Percentiles rank a stretch among this genome's conserved stretches.
Evolutionary conservation across 1,140 invertebrate genomes (phyloP).

Genomic region (Ceratina japonica): DNA sequence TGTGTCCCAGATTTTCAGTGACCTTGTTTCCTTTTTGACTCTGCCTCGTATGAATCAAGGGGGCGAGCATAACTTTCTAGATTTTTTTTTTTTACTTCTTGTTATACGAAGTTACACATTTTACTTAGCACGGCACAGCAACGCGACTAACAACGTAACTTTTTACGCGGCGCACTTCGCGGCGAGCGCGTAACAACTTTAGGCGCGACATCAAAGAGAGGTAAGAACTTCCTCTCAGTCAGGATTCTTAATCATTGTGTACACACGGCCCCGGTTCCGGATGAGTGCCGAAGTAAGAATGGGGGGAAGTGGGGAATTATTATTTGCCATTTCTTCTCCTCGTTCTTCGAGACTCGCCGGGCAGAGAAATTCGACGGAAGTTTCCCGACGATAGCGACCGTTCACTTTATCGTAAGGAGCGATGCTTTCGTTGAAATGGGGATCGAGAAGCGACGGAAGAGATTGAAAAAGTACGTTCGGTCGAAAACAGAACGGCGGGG

Average conservation of each 20-base stretch:
- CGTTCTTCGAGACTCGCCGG: background rate
- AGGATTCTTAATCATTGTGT: slow-evolving; percentile 19
- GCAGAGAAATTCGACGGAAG: slow-evolving; percentile 3
- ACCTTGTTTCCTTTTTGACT: too few relatives aligned
- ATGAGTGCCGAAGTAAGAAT: background rate
- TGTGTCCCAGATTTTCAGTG: too few relatives aligned
- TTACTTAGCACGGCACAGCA: background rate
- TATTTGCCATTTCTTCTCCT: background rate
- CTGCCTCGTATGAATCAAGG: too few relatives aligned
- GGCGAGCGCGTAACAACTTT: slow-evolving; percentile 17
- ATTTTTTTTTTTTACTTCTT: too few relatives aligned
- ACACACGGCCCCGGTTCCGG: background rate
- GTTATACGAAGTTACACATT: background rate
- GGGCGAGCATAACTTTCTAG: too few relatives aligned
- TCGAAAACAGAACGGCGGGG: background rate
- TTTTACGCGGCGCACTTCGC: background rate
- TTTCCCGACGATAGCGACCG: background rate
- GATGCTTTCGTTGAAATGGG: slow-evolving; percentile 2
- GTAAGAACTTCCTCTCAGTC: background rate
- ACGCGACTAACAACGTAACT: background rate
- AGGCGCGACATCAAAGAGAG: slow-evolving; percentile 13
- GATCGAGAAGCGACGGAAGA: slow-evolving; percentile 18
- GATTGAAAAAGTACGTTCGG: slow-evolving; percentile 20
- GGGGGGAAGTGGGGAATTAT: background rate
- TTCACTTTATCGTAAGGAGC: slow-evolving; percentile 7